phyloP scores from a whole-genome alignment of 1,140 invertebrate genomes.

The Zaprionus inermis region DNA sequence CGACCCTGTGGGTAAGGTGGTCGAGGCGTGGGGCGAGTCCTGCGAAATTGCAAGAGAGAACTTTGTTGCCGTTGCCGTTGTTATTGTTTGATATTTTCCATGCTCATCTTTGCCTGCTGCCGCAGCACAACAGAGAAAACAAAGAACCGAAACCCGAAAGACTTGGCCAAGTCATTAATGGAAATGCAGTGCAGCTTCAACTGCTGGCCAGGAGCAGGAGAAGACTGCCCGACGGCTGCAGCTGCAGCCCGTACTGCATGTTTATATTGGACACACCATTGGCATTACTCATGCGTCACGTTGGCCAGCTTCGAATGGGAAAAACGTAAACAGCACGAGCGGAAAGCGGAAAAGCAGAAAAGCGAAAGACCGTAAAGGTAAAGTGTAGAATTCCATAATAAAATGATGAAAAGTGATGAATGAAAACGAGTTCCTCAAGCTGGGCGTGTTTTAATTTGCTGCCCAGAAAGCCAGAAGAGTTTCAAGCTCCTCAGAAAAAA shows the following conservation, averaged over 20 bases:
- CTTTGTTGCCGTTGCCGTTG: slow-evolving; percentile 49
- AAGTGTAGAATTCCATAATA: slow-evolving; percentile 48
- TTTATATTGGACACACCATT: slow-evolving; percentile 51
- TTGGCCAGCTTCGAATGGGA: slow-evolving; percentile 50
- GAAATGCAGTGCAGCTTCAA: slow-evolving; percentile 28
- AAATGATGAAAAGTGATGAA: slow-evolving; percentile 78
- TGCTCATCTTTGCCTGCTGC: slow-evolving; percentile 63
- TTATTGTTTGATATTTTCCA: slow-evolving; percentile 70
- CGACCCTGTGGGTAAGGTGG: background rate
- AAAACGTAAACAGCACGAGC: slow-evolving; percentile 30
- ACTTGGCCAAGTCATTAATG: slow-evolving; percentile 50
- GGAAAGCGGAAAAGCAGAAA: slow-evolving; percentile 12
- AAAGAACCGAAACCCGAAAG: slow-evolving; percentile 34
- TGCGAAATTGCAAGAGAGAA: slow-evolving; percentile 55
- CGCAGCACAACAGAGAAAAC: slow-evolving; percentile 18
- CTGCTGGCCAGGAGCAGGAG: background rate
- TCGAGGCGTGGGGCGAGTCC: slow-evolving; percentile 17
- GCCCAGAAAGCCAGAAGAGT: background rate
- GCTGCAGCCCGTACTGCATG: slow-evolving; percentile 48
- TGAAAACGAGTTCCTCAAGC: slow-evolving; percentile 57
- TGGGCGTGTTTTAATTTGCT: slow-evolving; percentile 66
- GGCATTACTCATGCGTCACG: slow-evolving; percentile 64
- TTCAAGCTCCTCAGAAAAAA: slow-evolving; percentile 9
- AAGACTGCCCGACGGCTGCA: background rate
- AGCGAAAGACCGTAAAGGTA: slow-evolving; percentile 9